phyloP scores from a whole-genome alignment of 2,797 vertebrate species.

The Betta splendens region DNA sequence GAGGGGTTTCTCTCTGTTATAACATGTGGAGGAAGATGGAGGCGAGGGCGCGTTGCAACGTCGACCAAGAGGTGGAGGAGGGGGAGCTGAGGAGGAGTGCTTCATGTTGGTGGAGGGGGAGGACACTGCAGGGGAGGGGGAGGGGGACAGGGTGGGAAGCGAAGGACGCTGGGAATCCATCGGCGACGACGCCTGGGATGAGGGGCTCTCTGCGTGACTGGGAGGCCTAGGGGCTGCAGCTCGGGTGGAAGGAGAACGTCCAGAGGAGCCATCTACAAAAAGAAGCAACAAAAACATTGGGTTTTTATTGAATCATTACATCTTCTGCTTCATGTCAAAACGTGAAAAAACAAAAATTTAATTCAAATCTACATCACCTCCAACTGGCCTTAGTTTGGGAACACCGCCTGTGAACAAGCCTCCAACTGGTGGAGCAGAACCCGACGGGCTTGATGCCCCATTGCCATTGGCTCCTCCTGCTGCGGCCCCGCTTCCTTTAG shows the following conservation, averaged over 20 bases:
- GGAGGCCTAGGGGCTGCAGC: conserved; percentile 87
- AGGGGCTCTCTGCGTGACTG: conserved; percentile 54
- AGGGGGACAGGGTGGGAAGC: conserved; percentile 86
- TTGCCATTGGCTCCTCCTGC: conserved; percentile 53
- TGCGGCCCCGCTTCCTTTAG: conserved; percentile 78
- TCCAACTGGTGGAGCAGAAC: conserved; percentile 79
- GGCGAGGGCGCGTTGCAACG: conserved; percentile 82
- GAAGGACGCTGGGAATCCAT: conserved; percentile 71
- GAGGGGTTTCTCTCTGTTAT: conserved; percentile 90
- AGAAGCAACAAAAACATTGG: no score
- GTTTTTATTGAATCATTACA: no score
- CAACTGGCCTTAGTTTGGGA: conserved; percentile 87
- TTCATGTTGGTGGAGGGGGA: conserved; percentile 67
- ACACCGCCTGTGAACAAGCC: conserved; percentile 87
- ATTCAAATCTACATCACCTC: conserved; percentile 73
- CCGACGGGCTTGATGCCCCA: conserved; percentile 65
- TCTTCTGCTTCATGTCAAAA: no score
- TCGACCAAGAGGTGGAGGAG: conserved; percentile 74
- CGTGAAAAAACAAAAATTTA: no score
- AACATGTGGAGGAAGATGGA: conserved; percentile 70
- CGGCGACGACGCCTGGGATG: conserved; percentile 49
- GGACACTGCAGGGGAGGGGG: conserved; percentile 62
- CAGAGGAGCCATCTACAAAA: conserved; percentile 76
- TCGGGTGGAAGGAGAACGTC: conserved; percentile 80
- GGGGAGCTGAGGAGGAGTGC: conserved; percentile 72